Conservation (phyloP, 2,888 invertebrate genomes). For the Melanchra persicariae region DNA sequence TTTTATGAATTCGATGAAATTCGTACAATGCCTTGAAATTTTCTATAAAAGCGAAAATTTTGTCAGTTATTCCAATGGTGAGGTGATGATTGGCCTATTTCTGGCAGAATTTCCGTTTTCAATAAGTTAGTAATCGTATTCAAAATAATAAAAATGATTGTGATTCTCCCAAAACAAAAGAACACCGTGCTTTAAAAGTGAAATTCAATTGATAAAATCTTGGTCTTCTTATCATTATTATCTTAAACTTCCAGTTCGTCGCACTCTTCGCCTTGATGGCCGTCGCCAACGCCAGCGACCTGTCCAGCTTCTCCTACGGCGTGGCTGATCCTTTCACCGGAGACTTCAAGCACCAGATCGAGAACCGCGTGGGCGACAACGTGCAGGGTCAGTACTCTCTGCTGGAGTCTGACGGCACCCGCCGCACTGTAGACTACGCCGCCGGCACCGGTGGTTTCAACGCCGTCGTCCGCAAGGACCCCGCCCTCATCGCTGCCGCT, state of each 20-base stretch:
- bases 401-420: conserved; percentile 88
- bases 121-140: neutral
- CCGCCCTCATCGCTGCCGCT: conserved; percentile 72
- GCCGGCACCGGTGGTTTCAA: conserved; percentile 89
- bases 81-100: neutral
- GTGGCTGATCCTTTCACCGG: conserved; percentile 89
- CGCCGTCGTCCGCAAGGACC: conserved; percentile 89
- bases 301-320: conserved; percentile 87
- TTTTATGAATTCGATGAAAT: conserved; percentile 19
- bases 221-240: neutral
- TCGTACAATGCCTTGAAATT: conserved; percentile 23
- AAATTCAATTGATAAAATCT: neutral
- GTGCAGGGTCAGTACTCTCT: conserved; percentile 79
- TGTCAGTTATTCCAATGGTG: neutral
- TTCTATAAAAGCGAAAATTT: neutral
- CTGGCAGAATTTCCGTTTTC: neutral
- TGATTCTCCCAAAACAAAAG: neutral
- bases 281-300: conserved; percentile 73
- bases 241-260: conserved; percentile 74
- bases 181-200: neutral
- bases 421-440: conserved; percentile 89
- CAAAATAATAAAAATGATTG: too few relatives aligned
- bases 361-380: conserved; percentile 71
- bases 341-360: conserved; percentile 87
- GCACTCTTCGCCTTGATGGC: conserved; percentile 76